A percentile compares a stretch with the other conserved stretches of the same genome.
phyloP scores from a whole-genome alignment of 2,797 vertebrate genomes.

The Dendrocincla tyrannina region DNA sequence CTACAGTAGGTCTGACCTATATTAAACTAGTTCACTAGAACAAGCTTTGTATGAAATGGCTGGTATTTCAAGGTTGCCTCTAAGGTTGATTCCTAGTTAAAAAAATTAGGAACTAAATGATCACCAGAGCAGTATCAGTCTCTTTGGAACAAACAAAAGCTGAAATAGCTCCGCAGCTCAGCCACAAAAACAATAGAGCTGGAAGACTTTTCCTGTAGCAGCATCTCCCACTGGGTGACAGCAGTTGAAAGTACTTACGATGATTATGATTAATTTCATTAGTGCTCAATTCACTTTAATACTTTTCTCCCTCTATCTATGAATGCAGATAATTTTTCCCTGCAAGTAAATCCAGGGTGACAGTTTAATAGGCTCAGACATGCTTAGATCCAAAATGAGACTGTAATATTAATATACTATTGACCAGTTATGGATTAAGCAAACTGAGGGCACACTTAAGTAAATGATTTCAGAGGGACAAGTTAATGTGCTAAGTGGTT shows the following conservation, averaged over 20 bases:
- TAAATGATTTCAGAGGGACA: constrained; percentile 70
- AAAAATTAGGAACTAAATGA: neutral
- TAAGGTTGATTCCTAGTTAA: neutral
- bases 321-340: constrained; percentile 80
- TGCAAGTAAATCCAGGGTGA: constrained; percentile 84
- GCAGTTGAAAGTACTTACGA: constrained; percentile 67
- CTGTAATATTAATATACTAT: constrained; percentile 83
- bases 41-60: neutral
- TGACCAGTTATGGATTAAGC: constrained; percentile 81
- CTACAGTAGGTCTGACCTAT: constrained; percentile 22
- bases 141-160: constrained; percentile 9
- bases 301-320: constrained; percentile 74
- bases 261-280: constrained; percentile 78
- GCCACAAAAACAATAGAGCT: constrained; percentile 10
- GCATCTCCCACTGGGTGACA: constrained; percentile 71
- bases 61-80: constrained; percentile 27
- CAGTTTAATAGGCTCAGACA: constrained; percentile 85
- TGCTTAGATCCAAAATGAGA: constrained; percentile 76
- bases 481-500: constrained; percentile 70
- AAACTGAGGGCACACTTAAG: constrained; percentile 69
- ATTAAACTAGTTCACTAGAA: neutral
- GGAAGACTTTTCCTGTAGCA: constrained; percentile 55
- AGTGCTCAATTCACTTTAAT: constrained; percentile 68
- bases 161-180: neutral
- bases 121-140: neutral